phyloP scores from a whole-genome alignment of 2,888 invertebrate genomes.

The Chromoteleia sp. region DNA sequence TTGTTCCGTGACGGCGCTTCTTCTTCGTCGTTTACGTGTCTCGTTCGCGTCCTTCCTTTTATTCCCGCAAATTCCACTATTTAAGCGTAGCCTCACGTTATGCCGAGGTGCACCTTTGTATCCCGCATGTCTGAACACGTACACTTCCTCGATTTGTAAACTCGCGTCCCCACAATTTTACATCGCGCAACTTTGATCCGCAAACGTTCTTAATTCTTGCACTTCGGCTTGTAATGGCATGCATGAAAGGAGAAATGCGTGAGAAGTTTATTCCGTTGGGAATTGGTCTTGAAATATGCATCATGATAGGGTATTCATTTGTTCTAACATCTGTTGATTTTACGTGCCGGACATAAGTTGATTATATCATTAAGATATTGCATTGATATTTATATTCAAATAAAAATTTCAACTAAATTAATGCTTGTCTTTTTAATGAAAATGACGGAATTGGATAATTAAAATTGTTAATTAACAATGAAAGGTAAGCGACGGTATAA shows the following conservation, averaged over 20 bases:
- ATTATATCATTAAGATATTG: conserved; percentile 23
- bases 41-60: conserved; percentile 45
- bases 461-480: no score
- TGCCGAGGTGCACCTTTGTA: conserved; percentile 49
- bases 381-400: neutral
- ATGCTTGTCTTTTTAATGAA: neutral
- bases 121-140: conserved; percentile 44
- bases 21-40: conserved; percentile 47
- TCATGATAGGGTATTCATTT: conserved; percentile 46
- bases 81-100: conserved; percentile 54
- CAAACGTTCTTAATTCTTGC: conserved; percentile 55
- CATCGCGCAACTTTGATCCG: conserved; percentile 51
- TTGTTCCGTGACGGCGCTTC: conserved; percentile 45
- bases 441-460: neutral
- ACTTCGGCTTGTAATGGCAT: conserved; percentile 27
- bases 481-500: no score
- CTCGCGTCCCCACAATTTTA: conserved; percentile 55
- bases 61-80: conserved; percentile 49
- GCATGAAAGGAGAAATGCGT: conserved; percentile 49
- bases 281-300: conserved; percentile 41
- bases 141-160: conserved; percentile 53
- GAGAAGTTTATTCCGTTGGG: conserved; percentile 44
- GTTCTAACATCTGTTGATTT: conserved; percentile 53
- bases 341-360: conserved; percentile 6
- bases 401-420: neutral